A percentile compares a stretch with the other conserved stretches of the same genome.
phyloP scores from a whole-genome alignment of 2,113 vertebrate species.

The Micronycteris hirsuta region DNA sequence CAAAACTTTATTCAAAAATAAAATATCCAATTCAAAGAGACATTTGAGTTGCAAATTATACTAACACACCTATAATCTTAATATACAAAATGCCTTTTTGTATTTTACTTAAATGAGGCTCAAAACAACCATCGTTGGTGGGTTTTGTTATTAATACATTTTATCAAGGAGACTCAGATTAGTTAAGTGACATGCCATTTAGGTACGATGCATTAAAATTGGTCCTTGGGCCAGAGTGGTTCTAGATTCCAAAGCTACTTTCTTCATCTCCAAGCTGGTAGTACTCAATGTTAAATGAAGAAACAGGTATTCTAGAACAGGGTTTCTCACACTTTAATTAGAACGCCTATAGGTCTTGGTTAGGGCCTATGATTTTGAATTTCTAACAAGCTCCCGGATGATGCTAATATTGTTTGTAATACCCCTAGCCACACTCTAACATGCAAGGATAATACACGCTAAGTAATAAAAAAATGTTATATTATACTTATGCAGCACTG shows the following conservation, averaged over 20 bases:
- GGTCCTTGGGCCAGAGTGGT: background rate
- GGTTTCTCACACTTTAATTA: background rate
- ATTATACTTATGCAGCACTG: background rate
- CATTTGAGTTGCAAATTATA: background rate
- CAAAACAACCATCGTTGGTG: background rate
- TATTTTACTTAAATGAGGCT: background rate
- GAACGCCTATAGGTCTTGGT: background rate
- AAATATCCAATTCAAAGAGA: background rate
- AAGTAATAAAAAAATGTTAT: background rate
- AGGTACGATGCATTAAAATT: background rate
- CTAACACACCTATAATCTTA: background rate
- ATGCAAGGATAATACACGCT: background rate
- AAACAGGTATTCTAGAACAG: background rate
- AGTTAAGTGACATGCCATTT: background rate
- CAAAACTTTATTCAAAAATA: background rate
- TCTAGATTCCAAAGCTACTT: background rate
- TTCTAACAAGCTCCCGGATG: background rate
- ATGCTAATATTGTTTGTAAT: background rate
- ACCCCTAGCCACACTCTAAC: background rate
- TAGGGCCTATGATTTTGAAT: background rate
- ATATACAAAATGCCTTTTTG: background rate
- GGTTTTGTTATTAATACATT: background rate
- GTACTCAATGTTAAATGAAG: background rate
- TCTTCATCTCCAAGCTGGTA: background rate
- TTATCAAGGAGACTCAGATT: background rate